Percentiles rank a stretch among this genome's conserved stretches.
These are phyloP conservation scores for Trichomalopsis sarcophagae DNA, from an alignment of 1,140 invertebrate genomes.

Conservation along the genomic window DNA sequence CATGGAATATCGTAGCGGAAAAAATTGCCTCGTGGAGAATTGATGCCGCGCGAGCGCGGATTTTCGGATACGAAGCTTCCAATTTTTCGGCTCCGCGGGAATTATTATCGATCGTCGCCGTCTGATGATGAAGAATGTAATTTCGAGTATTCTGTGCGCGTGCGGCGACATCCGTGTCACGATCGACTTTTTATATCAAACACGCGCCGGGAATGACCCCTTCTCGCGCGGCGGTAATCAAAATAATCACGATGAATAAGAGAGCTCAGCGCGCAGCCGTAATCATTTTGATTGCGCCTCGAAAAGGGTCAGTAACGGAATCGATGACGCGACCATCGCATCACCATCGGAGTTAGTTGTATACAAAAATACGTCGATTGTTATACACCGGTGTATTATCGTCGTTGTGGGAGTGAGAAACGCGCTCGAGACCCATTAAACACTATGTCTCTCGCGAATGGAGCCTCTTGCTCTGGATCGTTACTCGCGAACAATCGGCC, in stretches of 20 bases:
- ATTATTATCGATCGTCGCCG: no score
- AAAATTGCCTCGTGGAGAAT: not conserved
- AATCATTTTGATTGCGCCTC: not conserved
- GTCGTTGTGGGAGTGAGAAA: not conserved
- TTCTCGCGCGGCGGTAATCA: not conserved
- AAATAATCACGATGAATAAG: not conserved
- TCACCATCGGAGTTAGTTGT: no score
- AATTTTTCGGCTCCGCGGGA: no score
- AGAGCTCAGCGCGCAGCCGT: not conserved
- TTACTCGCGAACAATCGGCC: not conserved
- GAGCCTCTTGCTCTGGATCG: not conserved
- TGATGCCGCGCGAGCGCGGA: not conserved
- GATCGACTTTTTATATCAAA: not conserved
- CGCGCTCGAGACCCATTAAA: no score
- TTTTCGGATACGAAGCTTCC: no score
- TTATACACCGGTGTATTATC: not conserved
- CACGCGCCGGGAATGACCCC: not conserved
- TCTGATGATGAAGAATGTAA: not conserved
- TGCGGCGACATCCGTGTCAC: not conserved
- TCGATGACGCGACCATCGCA: not conserved
- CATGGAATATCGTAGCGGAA: constrained; percentile 4
- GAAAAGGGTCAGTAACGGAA: not conserved
- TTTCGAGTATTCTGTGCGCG: no score
- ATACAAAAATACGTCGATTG: not conserved
- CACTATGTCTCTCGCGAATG: not conserved